These are phyloP conservation scores for Strigops habroptila DNA, from an alignment of 2,113 vertebrate genomes.

Conservation along the genomic window DNA sequence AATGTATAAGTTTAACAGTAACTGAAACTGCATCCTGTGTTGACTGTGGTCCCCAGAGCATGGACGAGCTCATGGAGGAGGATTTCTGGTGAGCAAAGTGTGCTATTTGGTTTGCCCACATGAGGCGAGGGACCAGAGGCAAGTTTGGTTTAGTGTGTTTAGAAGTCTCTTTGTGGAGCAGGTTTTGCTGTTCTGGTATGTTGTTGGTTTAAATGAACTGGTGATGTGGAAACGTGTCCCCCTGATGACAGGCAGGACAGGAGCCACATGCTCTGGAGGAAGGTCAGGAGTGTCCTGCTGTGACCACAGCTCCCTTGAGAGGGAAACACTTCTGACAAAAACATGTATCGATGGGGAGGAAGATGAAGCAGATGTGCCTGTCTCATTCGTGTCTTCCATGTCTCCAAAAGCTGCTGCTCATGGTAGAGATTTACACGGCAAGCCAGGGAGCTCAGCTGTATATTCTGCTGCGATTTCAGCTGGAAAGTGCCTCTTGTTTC, in stretches of 20 bases:
- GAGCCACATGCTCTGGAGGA: not conserved
- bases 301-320: not conserved
- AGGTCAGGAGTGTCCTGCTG: not conserved
- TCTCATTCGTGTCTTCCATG: not conserved
- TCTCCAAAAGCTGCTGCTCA: not conserved
- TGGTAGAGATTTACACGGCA: not conserved
- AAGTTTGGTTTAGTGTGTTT: not conserved
- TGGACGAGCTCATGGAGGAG: not conserved
- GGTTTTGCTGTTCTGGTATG: not conserved
- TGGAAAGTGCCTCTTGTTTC: not conserved
- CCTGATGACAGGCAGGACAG: not conserved
- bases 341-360: rapidly evolving
- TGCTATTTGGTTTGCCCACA: not conserved
- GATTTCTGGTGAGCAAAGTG: not conserved
- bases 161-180: not conserved
- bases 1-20: not conserved
- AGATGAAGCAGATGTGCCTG: rapidly evolving
- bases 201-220: not conserved
- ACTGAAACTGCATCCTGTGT: not conserved
- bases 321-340: not conserved
- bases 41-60: not conserved
- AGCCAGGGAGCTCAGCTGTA: not conserved
- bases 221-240: not conserved
- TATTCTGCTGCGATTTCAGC: not conserved
- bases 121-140: no score